phyloP scores from a whole-genome alignment of 2,888 invertebrate genomes.

The Hydrotaea cyrtoneurina region DNA sequence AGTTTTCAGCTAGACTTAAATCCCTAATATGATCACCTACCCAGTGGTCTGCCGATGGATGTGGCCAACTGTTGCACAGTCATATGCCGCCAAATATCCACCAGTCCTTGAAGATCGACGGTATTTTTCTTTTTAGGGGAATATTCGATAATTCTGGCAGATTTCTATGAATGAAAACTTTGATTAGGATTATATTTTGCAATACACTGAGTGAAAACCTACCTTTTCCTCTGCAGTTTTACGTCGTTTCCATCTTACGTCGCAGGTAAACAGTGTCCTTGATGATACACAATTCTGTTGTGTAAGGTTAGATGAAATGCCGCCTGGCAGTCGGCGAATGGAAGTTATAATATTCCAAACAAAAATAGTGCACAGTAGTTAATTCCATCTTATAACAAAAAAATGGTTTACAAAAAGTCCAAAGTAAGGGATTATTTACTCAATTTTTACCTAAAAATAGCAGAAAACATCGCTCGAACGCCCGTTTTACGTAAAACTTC shows the following conservation, averaged over 20 bases:
- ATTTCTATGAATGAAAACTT: conserved; percentile 80
- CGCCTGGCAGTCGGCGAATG: conserved; percentile 29
- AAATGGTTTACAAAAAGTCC: no score
- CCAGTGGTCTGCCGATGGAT: conserved; percentile 84
- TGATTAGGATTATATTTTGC: no score
- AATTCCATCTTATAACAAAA: no score
- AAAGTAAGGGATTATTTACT: no score
- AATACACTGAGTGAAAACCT: conserved; percentile 60
- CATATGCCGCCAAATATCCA: conserved; percentile 91
- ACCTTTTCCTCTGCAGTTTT: conserved; percentile 85
- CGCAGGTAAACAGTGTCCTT: conserved; percentile 71
- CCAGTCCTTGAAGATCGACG: conserved; percentile 76
- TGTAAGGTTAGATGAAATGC: conserved; percentile 28
- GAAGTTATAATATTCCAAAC: neutral
- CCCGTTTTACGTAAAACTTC: no score
- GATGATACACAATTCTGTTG: conserved; percentile 19
- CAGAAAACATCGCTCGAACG: conserved; percentile 58
- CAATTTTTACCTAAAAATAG: conserved; percentile 50
- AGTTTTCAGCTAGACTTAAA: no score
- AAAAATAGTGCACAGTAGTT: no score
- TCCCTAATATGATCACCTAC: conserved; percentile 78
- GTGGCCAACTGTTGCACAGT: conserved; percentile 88
- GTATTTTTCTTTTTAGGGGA: conserved; percentile 77
- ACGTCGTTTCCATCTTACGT: conserved; percentile 82
- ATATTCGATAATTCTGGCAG: conserved; percentile 83